Conservation (phyloP, 2,888 invertebrate genomes). For the Onchidella celtica region DNA sequence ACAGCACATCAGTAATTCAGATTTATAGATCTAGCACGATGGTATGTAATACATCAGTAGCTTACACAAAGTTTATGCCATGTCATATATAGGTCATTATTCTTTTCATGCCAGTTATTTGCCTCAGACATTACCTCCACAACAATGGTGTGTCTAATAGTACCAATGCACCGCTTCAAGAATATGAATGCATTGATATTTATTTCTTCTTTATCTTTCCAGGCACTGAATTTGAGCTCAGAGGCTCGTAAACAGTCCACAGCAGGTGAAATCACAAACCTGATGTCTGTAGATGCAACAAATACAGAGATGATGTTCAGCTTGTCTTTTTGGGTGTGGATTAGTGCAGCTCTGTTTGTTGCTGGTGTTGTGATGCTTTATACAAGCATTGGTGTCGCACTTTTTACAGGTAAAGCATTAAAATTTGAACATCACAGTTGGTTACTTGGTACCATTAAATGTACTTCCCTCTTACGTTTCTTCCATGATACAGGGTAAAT, state of each 20-base stretch:
- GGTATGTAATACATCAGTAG: too few species aligned
- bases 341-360: slow-evolving; percentile 89
- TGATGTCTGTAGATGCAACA: slow-evolving; percentile 79
- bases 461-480: not conserved
- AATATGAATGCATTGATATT: too few species aligned
- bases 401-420: slow-evolving; percentile 78
- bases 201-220: not conserved
- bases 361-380: slow-evolving; percentile 86
- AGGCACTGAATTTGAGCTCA: slow-evolving; percentile 77
- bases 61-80: too few species aligned
- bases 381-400: slow-evolving; percentile 82
- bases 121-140: too few species aligned
- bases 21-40: too few species aligned
- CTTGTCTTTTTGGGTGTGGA: slow-evolving; percentile 72
- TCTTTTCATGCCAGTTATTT: too few species aligned
- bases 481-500: not conserved
- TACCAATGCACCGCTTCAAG: too few species aligned
- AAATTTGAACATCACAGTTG: too few species aligned
- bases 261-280: slow-evolving; percentile 78
- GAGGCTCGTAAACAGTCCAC: slow-evolving; percentile 74
- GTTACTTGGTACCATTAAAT: not conserved
- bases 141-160: too few species aligned
- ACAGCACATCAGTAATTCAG: too few species aligned
- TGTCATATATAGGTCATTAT: too few species aligned
- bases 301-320: slow-evolving; percentile 69